Evolutionary conservation across 2,797 vertebrate genomes (phyloP), one percentile per base, ranked within the genome.

Genomic region (Galago senegalensis): DNA sequence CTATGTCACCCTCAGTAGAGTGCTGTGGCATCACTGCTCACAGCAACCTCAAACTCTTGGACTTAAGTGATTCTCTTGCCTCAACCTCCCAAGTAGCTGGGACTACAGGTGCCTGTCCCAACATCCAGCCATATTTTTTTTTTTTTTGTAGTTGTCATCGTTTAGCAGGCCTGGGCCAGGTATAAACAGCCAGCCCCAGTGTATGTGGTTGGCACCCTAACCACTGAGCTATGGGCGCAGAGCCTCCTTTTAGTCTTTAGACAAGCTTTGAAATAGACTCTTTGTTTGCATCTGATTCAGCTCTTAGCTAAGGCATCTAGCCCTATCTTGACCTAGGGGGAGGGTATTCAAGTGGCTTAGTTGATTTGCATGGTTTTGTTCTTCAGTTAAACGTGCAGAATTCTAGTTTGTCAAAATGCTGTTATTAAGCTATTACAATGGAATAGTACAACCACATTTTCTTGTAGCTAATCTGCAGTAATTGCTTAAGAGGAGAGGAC

Each of bases 361-460:
- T 87, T 58, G 56, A 14, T 91, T 84, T 80, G 65, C 23, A 27
- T 73, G 34, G 23, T 81, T 72, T 61, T 58, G 25, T 79, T 75
- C 31, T 79, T n/a, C 63, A 70, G 29, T 75, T 83, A 53, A 53
- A n/a, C 53, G 82, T 43, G 31, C 43, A 53, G 87, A 65, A 75
- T 90, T 87, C n/a, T 40, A 29, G 56, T 82, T 76, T 70, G 60
- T 85, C 31, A 77, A 67, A 61, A 69, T 81, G 63, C 85, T 72
- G 0, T 58, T 43, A 13, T 49, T 46, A 40, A 93, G 73, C 49
- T 70, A 2, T 49, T 60, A 16, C 13, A 84, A 70, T 18, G 5
- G n/a, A 63, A 37, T 20, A 65, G 61, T 21, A 61, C 27, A 40
- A 40, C 29, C 37, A 7, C 21, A 7, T 61, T 63, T 31, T 73